These are phyloP conservation scores for Rotaria sp. DNA, from an alignment of 2,888 invertebrate species.

Conservation along the genomic window DNA sequence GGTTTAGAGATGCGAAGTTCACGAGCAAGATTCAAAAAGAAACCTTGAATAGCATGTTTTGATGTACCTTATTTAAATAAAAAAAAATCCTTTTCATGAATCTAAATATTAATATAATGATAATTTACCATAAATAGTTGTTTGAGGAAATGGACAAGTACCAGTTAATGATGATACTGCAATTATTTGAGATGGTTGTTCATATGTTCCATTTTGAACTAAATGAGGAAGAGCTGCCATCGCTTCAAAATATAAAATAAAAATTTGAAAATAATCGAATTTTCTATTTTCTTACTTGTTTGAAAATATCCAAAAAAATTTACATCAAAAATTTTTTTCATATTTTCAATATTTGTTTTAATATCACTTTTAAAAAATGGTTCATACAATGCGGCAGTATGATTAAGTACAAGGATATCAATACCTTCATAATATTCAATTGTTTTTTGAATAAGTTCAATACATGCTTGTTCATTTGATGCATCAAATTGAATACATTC, in stretches of 20 bases:
- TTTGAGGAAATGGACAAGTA: neutral
- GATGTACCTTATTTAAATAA: neutral
- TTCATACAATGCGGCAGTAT: constrained; percentile 42
- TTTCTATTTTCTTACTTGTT: neutral
- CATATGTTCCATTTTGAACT: neutral
- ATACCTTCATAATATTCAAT: constrained; percentile 45
- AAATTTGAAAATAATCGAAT: neutral
- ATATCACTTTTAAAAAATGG: neutral
- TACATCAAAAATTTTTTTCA: neutral
- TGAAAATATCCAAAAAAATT: constrained; percentile 26
- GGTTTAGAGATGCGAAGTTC: neutral
- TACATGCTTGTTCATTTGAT: constrained; percentile 44
- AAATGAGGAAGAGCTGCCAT: neutral
- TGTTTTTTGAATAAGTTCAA: constrained; percentile 45
- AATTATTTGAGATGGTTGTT: neutral
- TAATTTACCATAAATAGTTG: neutral
- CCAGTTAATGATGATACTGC: neutral
- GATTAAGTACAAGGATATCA: constrained; percentile 51
- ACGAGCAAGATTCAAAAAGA: neutral
- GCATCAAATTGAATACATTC: constrained; percentile 47
- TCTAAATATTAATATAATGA: too few relatives aligned
- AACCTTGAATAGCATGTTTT: neutral
- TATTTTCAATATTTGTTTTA: neutral
- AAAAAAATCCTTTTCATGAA: too few relatives aligned
- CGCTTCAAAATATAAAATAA: neutral